Conservation (phyloP, 1,140 invertebrate species). For the Pachyrhynchus sulphureomaculatus region DNA sequence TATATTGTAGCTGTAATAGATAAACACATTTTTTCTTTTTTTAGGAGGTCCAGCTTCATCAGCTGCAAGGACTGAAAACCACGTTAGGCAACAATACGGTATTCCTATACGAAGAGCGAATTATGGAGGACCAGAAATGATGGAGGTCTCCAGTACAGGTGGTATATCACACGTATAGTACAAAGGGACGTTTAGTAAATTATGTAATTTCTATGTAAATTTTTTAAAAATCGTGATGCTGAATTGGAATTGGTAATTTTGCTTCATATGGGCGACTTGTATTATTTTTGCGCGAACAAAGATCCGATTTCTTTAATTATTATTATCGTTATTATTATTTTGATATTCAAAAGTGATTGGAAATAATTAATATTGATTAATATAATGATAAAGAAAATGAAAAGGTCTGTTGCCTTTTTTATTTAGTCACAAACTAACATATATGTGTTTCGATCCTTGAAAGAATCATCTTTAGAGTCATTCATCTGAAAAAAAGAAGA, state of each 20-base stretch:
- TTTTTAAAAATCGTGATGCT: slow-evolving; percentile 13
- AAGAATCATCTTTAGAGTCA: too few species aligned
- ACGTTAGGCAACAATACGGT: slow-evolving; percentile 13
- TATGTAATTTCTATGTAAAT: slow-evolving; percentile 17
- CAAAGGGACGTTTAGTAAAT: slow-evolving; percentile 7
- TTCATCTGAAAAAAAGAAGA: too few species aligned
- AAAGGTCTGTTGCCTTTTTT: too few species aligned
- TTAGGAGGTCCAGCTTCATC: slow-evolving; percentile 4
- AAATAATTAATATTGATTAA: too few species aligned
- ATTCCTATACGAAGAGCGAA: slow-evolving; percentile 13
- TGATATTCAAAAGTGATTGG: too few species aligned
- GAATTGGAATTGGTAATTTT: slow-evolving; percentile 12
- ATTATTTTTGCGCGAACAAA: too few species aligned
- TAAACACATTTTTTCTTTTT: background rate
- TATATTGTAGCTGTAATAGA: too few species aligned
- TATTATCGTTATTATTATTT: too few species aligned
- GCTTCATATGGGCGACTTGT: background rate
- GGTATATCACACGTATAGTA: slow-evolving; percentile 40
- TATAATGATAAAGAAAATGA: too few species aligned
- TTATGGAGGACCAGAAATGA: slow-evolving; percentile 37
- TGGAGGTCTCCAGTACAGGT: slow-evolving; percentile 36
- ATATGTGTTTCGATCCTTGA: too few species aligned
- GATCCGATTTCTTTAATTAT: too few species aligned
- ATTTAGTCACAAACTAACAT: too few species aligned
- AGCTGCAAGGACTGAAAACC: background rate